Conservation (phyloP, 2,888 invertebrate species). For the Thumatha senex region DNA sequence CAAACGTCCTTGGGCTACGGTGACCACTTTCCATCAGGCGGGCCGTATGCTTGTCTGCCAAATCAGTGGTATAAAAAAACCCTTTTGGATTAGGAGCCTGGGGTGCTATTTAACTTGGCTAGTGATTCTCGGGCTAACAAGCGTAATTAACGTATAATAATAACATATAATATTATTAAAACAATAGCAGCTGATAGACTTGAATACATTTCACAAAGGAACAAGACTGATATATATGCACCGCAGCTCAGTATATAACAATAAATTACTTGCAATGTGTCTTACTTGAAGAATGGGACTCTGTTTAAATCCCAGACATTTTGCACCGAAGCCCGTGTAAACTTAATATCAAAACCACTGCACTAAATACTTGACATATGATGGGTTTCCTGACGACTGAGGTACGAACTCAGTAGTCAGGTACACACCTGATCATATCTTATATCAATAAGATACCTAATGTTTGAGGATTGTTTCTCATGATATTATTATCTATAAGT, state of each 20-base stretch:
- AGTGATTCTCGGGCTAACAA: no score
- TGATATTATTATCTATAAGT: conserved; percentile 45
- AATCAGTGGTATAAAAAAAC: no score
- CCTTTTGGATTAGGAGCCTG: no score
- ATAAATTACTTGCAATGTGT: no score
- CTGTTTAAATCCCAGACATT: neutral
- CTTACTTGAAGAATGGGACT: no score
- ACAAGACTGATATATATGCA: neutral
- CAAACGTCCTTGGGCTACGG: no score
- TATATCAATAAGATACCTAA: conserved; percentile 75
- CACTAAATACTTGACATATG: conserved; percentile 15
- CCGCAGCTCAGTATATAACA: no score
- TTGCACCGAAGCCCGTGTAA: neutral
- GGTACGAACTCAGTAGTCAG: conserved; percentile 51
- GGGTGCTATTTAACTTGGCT: no score
- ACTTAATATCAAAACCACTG: conserved; percentile 5
- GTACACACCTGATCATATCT: conserved; percentile 61
- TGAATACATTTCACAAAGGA: conserved; percentile 14
- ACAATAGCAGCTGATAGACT: conserved; percentile 16
- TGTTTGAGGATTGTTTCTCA: conserved; percentile 60
- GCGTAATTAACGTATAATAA: neutral
- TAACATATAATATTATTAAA: neutral
- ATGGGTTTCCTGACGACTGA: conserved; percentile 45
- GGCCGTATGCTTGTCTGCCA: no score
- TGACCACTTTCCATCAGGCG: no score